Percentiles rank a stretch among this genome's conserved stretches.
Evolutionary conservation across 2,113 vertebrate genomes (phyloP).

Genomic region (Sisor rabdophorus): DNA sequence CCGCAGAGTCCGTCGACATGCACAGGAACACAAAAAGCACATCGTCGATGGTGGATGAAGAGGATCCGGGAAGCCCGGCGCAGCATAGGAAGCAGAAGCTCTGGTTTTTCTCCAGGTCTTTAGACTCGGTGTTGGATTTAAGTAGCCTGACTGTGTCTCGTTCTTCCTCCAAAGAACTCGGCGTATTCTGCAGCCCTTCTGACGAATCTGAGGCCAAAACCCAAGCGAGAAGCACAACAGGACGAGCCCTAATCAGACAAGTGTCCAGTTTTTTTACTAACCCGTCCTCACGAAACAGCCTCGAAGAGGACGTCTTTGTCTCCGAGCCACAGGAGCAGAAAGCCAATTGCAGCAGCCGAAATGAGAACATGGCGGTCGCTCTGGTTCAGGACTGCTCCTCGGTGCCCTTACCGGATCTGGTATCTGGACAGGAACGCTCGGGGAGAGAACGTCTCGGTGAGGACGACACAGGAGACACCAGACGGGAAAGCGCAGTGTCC

Average conservation of each 20-base stretch:
- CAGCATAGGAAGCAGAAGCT: conserved; percentile 64
- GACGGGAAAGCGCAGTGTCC: conserved; percentile 50
- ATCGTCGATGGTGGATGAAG: conserved; percentile 62
- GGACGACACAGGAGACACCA: conserved; percentile 40
- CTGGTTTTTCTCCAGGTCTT: conserved; percentile 76
- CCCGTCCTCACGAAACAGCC: conserved; percentile 59
- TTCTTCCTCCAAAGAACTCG: conserved; percentile 61
- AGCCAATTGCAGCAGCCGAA: conserved; percentile 10
- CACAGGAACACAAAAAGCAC: conserved; percentile 68
- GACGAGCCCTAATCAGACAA: conserved; percentile 57
- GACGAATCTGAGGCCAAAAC: conserved; percentile 46
- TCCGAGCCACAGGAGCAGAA: conserved; percentile 54
- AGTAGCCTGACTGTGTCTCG: conserved; percentile 58
- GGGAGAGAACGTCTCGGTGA: conserved; percentile 35
- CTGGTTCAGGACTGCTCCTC: conserved; percentile 57
- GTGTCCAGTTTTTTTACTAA: conserved; percentile 68
- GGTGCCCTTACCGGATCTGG: conserved; percentile 72
- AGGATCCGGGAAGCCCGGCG: conserved; percentile 42
- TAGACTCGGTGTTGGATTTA: conserved; percentile 70
- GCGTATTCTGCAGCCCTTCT: conserved; percentile 53
- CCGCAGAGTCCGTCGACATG: conserved; percentile 57
- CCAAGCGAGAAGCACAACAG: conserved; percentile 27
- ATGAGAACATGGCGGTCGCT: conserved; percentile 48
- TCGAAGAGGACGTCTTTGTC: conserved; percentile 71
- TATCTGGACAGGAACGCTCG: conserved; percentile 60